Percentiles rank a stretch among this genome's conserved stretches.
Evolutionary conservation across 2,888 invertebrate species (phyloP).

Genomic region (Diogma glabrata): DNA sequence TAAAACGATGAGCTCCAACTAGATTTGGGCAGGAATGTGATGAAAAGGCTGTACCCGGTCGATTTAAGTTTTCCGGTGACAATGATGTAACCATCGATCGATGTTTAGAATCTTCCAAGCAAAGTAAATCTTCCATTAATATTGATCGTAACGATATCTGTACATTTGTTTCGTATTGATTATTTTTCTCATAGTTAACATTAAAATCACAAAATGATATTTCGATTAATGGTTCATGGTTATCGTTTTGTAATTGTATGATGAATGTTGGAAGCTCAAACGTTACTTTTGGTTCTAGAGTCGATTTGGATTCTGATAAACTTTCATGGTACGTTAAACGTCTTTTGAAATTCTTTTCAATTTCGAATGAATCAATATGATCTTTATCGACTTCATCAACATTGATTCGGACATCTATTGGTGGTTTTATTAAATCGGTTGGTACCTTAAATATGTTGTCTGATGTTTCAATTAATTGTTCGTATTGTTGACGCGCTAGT

Average conservation of each 20-base stretch:
- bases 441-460: conserved; percentile 29
- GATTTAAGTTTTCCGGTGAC: conserved; percentile 19
- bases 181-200: conserved; percentile 57
- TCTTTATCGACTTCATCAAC: conserved; percentile 14
- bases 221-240: conserved; percentile 71
- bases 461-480: conserved; percentile 70
- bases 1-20: conserved; percentile 26
- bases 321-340: conserved; percentile 35
- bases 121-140: conserved; percentile 80
- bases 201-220: conserved; percentile 74
- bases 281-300: conserved; percentile 32
- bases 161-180: conserved; percentile 57
- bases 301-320: neutral
- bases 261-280: conserved; percentile 63
- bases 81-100: conserved; percentile 71
- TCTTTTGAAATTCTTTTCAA: conserved; percentile 31
- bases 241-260: conserved; percentile 61
- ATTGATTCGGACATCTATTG: conserved; percentile 20
- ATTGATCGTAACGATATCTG: conserved; percentile 74
- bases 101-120: conserved; percentile 65
- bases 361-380: conserved; percentile 12
- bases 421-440: conserved; percentile 22
- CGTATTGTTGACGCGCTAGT: conserved; percentile 75
- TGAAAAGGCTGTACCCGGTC: conserved; percentile 42
- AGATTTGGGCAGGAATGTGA: conserved; percentile 78